Base-by-base conservation (phyloP, 2,888 invertebrate genomes). In the Eupithecia centaureata region DNA sequence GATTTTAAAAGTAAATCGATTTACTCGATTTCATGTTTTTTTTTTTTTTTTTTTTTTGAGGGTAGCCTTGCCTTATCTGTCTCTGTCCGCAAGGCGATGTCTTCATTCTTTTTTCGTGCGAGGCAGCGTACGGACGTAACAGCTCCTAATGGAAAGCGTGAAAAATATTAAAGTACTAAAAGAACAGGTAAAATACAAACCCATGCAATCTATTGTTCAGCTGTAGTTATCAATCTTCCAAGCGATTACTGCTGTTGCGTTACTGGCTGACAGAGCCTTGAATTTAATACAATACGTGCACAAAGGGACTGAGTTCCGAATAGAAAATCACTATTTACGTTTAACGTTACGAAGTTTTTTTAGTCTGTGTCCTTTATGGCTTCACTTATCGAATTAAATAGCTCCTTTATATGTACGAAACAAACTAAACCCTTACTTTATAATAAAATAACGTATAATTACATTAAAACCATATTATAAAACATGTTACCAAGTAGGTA, bases 171-270 rank as follows among this genome's bases (percentile, higher is more conserved):
- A n/a, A 28, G n/a, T 30, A 54, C 27, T n/a, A 25, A 54, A 28
- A 27, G 15, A 18, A 18, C 18, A 28, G 56, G 57, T 61, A 61
- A 47, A 61, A 5, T 22, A 18, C 61, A 13, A 51, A 61, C 32
- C 57, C 57, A 32, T 33, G 57, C 57, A 57, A 57, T 57, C 32
- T 57, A 32, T 57, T 57, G 57, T 57, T 33, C 57, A 22, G 57
- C 30, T 30, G 22, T 18, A 30, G 30, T 32, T 57, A 57, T 30
- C 57, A 57, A 32, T 57, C 32, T 57, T 57, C 32, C 18, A 32
- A 33, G 30, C 2, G 56, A 30, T 18, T 57, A 57, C 32, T 32
- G 13, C 32, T 57, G 56, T 57, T 54, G 54, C 54, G 54, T 28
- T 54, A 5, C 54, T 28, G 30, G n/a, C 54, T 12, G 10, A 30